Percentiles rank a stretch among this genome's conserved stretches.
phyloP scores from a whole-genome alignment of 2,888 invertebrate genomes.

The Zygothrica quintamaculata region DNA sequence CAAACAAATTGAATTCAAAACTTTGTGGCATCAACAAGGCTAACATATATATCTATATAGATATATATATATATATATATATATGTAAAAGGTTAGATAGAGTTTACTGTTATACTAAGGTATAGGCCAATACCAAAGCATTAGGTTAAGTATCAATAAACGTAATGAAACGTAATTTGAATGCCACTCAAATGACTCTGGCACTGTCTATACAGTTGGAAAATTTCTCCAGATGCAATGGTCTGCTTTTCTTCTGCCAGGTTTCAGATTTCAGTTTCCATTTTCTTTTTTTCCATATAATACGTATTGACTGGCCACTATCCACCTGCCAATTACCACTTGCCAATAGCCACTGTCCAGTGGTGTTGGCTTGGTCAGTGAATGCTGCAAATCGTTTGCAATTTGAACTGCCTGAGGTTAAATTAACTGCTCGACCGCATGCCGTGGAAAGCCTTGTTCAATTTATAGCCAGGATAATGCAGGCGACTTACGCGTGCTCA shows the following conservation, averaged over 20 bases:
- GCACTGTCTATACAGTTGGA: constrained; percentile 16
- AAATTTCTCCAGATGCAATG: constrained; percentile 27
- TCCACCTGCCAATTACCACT: constrained; percentile 3
- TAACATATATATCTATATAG: too few relatives aligned
- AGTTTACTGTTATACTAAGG: neutral
- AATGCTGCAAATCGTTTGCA: constrained; percentile 56
- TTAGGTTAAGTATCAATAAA: constrained; percentile 59
- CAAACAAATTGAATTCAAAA: constrained; percentile 76
- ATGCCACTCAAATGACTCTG: constrained; percentile 65
- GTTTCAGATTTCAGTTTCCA: too few relatives aligned
- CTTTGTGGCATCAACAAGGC: constrained; percentile 40
- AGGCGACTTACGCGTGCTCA: constrained; percentile 75
- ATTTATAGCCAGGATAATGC: constrained; percentile 75
- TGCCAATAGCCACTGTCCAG: constrained; percentile 13
- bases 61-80: too few relatives aligned
- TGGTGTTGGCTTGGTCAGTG: constrained; percentile 18
- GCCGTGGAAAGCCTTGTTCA: constrained; percentile 42
- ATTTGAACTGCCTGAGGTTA: constrained; percentile 60
- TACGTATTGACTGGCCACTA: too few relatives aligned
- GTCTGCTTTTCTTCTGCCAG: neutral
- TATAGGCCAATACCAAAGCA: neutral
- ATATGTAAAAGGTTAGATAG: constrained; percentile 28
- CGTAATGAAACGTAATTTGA: constrained; percentile 77
- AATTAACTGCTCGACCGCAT: constrained; percentile 71
- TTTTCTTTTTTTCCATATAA: neutral